Percentiles rank a stretch among this genome's conserved stretches.
These are phyloP conservation scores for Cyanoramphus novaezelandiae DNA, from an alignment of 2,113 vertebrate species.

Conservation along the genomic window DNA sequence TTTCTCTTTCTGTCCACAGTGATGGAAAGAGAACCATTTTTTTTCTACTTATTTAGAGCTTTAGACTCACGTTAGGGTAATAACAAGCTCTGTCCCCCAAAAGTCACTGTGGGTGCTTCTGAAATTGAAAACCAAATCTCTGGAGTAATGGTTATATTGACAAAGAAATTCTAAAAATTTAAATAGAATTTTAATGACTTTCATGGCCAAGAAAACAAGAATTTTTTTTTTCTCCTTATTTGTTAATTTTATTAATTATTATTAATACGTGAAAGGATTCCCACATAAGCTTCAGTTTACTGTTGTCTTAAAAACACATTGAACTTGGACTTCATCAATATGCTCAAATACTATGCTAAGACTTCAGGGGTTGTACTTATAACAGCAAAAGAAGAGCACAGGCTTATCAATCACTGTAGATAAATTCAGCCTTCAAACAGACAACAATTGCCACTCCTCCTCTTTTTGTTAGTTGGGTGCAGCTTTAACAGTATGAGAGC, in stretches of 20 bases:
- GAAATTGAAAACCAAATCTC: not conserved
- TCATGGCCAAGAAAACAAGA: not conserved
- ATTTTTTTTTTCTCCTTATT: not conserved
- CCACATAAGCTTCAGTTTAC: not conserved
- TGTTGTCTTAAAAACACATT: not conserved
- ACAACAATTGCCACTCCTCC: not conserved
- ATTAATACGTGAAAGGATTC: not conserved
- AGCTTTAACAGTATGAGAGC: not conserved
- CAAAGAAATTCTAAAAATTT: constrained; percentile 9
- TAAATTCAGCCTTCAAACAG: not conserved
- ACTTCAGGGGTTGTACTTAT: not conserved
- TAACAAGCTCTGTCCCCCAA: not conserved
- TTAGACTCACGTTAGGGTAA: not conserved
- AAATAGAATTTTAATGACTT: not conserved
- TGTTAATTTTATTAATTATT: not conserved
- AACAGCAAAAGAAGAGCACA: not conserved
- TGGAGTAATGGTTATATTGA: not conserved
- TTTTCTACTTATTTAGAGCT: not conserved
- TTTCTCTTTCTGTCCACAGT: not conserved
- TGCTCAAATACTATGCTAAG: not conserved
- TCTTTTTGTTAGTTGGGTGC: not conserved
- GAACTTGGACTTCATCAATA: not conserved
- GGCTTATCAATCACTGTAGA: not conserved
- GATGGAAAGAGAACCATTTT: not conserved
- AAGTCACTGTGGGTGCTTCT: not conserved